Conservation (phyloP, 1,140 invertebrate species). For the Ctenoplectra terminalis region DNA sequence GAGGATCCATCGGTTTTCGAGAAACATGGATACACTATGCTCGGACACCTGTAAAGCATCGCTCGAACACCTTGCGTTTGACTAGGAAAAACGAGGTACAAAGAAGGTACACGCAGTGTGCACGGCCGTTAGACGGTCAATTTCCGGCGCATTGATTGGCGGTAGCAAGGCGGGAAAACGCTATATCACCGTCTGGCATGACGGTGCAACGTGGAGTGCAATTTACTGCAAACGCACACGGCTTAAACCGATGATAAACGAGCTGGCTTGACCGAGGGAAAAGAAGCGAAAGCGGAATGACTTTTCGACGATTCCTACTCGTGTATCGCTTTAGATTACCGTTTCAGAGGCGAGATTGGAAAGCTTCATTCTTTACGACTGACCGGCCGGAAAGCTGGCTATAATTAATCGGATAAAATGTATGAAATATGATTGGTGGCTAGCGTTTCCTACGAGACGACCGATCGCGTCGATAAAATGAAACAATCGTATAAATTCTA, state of each 20-base stretch:
- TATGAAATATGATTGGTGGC: slow-evolving; percentile 2
- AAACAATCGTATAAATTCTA: background rate
- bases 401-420: slow-evolving; percentile 46
- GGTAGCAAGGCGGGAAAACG: slow-evolving; percentile 64
- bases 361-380: slow-evolving; percentile 29
- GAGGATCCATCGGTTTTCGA: background rate
- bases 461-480: background rate
- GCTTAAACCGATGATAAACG: slow-evolving; percentile 68
- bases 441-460: background rate
- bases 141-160: slow-evolving; percentile 70
- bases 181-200: slow-evolving; percentile 67
- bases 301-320: slow-evolving; percentile 64
- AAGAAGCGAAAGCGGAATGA: slow-evolving; percentile 65
- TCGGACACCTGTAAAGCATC: slow-evolving; percentile 31
- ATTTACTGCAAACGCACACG: slow-evolving; percentile 65
- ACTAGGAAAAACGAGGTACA: slow-evolving; percentile 44
- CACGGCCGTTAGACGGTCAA: slow-evolving; percentile 67
- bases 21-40: no score
- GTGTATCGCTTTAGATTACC: slow-evolving; percentile 52
- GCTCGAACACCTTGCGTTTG: slow-evolving; percentile 35
- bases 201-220: slow-evolving; percentile 60
- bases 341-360: slow-evolving; percentile 43
- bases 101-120: slow-evolving; percentile 58
- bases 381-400: slow-evolving; percentile 17
- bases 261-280: slow-evolving; percentile 58